Evolutionary conservation across 2,797 vertebrate genomes (phyloP).

Genomic region (Esox masquinongy): DNA sequence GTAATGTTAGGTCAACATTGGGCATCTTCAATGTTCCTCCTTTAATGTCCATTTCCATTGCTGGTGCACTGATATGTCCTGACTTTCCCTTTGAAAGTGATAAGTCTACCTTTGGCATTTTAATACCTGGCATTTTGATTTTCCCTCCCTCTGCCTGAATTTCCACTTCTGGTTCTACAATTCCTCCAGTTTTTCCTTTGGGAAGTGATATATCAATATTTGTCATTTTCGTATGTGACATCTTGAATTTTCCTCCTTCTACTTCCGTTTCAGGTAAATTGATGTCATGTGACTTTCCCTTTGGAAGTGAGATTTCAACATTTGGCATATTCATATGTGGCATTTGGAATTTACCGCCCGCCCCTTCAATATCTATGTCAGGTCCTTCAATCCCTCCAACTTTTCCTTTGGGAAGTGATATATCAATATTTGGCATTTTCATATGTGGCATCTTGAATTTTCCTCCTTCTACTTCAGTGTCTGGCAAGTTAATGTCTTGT

Average conservation of each 20-base stretch:
- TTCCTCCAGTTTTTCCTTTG: conserved; percentile 46
- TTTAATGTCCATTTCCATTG: conserved; percentile 9
- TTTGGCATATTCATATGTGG: neutral
- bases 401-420: conserved; percentile 48
- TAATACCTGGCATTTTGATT: conserved; percentile 45
- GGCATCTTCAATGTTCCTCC: conserved; percentile 53
- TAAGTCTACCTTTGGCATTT: conserved; percentile 46
- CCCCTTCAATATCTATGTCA: conserved; percentile 13
- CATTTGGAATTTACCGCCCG: conserved; percentile 19
- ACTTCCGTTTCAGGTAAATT: conserved; percentile 32
- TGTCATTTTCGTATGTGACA: conserved; percentile 51
- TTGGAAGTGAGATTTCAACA: no score
- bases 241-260: conserved; percentile 38
- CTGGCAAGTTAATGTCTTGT: no score
- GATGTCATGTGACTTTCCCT: conserved; percentile 30
- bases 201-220: conserved; percentile 63
- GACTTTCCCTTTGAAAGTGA: conserved; percentile 42
- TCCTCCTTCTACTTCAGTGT: no score
- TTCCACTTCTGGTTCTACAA: conserved; percentile 34
- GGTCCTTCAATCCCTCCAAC: conserved; percentile 33
- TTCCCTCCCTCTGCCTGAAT: conserved; percentile 18
- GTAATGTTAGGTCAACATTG: conserved; percentile 31
- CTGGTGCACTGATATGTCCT: conserved; percentile 25
- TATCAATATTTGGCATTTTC: conserved; percentile 42
- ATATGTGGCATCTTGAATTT: no score